Conservation (phyloP, 2,888 invertebrate genomes). For the Eilema griseolum region DNA sequence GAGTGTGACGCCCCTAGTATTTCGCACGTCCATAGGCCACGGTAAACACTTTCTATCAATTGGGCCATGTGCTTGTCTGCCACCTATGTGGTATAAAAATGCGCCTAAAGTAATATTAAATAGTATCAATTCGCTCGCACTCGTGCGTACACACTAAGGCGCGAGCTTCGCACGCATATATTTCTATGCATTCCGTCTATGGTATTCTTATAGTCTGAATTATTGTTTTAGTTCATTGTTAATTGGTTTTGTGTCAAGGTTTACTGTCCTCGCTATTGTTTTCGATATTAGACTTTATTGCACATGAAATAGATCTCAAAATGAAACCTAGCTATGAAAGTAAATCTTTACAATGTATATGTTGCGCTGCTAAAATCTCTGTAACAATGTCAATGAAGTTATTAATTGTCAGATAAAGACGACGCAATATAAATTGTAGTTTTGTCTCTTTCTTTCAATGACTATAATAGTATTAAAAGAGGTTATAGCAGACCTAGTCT, state of each 20-base stretch:
- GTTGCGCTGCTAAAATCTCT: background rate
- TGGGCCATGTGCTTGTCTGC: no score
- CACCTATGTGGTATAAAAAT: no score
- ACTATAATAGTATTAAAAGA: background rate
- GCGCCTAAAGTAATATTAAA: no score
- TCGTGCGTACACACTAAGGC: no score
- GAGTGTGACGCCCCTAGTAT: no score
- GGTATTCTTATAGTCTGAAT: no score
- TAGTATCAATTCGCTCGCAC: no score
- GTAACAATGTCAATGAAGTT: background rate
- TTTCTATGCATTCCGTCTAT: no score
- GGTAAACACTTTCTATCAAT: no score
- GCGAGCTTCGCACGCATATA: no score
- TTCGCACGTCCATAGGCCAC: no score
- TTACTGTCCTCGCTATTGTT: background rate
- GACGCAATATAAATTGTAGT: background rate
- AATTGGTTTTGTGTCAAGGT: background rate
- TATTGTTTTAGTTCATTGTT: background rate
- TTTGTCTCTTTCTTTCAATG: background rate
- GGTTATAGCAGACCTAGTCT: background rate
- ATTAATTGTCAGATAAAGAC: background rate
- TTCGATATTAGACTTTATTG: background rate
- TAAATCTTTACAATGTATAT: background rate
- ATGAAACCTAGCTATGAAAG: background rate
- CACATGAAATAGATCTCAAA: background rate